Conservation (phyloP, 2,888 invertebrate species). For the Ichneumoninae sp. region DNA sequence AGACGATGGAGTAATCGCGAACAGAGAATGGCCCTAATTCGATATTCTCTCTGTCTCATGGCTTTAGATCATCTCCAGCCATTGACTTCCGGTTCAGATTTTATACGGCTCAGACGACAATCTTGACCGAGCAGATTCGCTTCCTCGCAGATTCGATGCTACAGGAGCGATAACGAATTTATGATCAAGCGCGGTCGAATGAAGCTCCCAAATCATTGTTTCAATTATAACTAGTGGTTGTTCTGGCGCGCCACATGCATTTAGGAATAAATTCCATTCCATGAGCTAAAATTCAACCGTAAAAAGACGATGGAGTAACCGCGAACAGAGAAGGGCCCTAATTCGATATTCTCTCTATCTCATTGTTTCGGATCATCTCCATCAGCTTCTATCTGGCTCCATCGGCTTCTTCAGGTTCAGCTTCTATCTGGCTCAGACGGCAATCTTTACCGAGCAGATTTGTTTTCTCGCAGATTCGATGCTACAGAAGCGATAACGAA, state of each 20-base stretch:
- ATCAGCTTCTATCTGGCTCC: background rate
- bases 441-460: background rate
- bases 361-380: background rate
- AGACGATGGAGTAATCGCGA: constrained; percentile 55
- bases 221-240: no score
- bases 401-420: background rate
- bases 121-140: background rate
- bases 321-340: constrained; percentile 40
- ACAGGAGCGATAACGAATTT: no score
- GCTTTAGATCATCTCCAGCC: background rate
- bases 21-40: constrained; percentile 29
- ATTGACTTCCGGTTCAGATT: background rate
- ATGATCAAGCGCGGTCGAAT: no score
- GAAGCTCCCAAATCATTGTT: no score
- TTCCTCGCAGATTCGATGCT: no score
- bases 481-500: no score
- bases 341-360: constrained; percentile 50
- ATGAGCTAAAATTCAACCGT: background rate
- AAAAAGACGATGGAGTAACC: constrained; percentile 11
- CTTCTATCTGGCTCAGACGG: background rate
- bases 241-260: no score
- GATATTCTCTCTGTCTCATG: constrained; percentile 46
- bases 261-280: no score
- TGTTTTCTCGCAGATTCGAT: no score
- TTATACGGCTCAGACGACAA: background rate